Conservation (phyloP, 2,888 invertebrate species). For the Malachius bipustulatus region DNA sequence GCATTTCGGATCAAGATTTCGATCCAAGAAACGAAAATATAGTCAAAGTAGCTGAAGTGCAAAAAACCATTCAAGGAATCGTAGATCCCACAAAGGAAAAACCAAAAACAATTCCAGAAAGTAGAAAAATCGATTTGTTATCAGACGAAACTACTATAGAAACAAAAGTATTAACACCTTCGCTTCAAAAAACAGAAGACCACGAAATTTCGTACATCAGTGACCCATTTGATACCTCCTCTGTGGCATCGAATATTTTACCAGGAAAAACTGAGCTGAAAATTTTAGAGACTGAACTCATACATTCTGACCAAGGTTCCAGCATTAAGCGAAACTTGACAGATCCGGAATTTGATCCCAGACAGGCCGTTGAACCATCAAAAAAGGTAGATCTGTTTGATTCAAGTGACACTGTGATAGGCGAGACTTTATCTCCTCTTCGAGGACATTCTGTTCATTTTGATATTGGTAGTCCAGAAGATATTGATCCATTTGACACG, state of each 20-base stretch:
- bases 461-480: constrained; percentile 38
- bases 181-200: constrained; percentile 37
- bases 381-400: constrained; percentile 27
- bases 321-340: constrained; percentile 20
- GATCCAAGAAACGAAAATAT: constrained; percentile 39
- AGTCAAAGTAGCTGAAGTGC: constrained; percentile 29
- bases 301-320: constrained; percentile 38
- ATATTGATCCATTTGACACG: constrained; percentile 73
- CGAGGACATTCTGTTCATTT: constrained; percentile 30
- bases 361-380: constrained; percentile 29
- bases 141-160: constrained; percentile 48
- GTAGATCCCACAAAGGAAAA: constrained; percentile 19
- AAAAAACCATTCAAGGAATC: constrained; percentile 34
- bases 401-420: constrained; percentile 27
- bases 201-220: constrained; percentile 24
- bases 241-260: constrained; percentile 61
- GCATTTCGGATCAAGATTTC: constrained; percentile 54
- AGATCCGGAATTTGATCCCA: constrained; percentile 43
- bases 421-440: constrained; percentile 35
- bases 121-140: constrained; percentile 34
- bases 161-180: constrained; percentile 58
- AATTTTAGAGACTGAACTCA: constrained; percentile 62
- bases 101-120: constrained; percentile 9
- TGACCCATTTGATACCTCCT: constrained; percentile 84
- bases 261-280: constrained; percentile 72